phyloP scores from a whole-genome alignment of 2,888 invertebrate species.

The Leistus spinibarbis region DNA sequence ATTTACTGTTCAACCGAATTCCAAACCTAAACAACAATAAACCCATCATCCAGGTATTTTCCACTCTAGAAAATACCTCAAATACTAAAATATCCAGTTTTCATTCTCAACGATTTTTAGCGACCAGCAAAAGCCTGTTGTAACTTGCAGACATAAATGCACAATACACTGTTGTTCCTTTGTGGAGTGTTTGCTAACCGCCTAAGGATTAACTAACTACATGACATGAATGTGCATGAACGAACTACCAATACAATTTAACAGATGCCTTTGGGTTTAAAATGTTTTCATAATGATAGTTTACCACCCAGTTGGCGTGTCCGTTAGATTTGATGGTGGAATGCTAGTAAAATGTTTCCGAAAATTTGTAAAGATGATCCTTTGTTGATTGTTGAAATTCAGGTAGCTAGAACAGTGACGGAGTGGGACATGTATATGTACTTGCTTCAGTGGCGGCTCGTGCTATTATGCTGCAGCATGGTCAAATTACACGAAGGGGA shows the following conservation, averaged over 20 bases:
- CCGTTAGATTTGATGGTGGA: neutral
- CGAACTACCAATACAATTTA: neutral
- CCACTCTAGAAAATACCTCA: too few species aligned
- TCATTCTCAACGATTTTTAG: neutral
- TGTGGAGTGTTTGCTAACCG: neutral
- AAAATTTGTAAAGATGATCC: neutral
- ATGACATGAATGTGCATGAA: neutral
- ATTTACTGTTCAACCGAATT: too few species aligned
- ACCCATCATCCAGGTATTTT: too few species aligned
- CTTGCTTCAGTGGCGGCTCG: neutral
- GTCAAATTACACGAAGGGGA: too few species aligned
- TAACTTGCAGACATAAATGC: neutral
- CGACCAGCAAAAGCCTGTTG: neutral
- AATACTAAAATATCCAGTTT: neutral
- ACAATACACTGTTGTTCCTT: neutral
- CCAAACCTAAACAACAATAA: too few species aligned
- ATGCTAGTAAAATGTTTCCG: neutral
- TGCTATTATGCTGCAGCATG: neutral
- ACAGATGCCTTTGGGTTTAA: neutral
- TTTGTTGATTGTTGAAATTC: neutral
- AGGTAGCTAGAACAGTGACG: neutral
- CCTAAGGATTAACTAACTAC: neutral
- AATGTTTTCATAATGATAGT: neutral
- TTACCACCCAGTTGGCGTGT: constrained; percentile 14
- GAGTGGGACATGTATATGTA: neutral